Percentiles rank a stretch among this genome's conserved stretches.
Evolutionary conservation across 2,797 vertebrate genomes (phyloP).

Genomic region (Liparis tanakae): DNA sequence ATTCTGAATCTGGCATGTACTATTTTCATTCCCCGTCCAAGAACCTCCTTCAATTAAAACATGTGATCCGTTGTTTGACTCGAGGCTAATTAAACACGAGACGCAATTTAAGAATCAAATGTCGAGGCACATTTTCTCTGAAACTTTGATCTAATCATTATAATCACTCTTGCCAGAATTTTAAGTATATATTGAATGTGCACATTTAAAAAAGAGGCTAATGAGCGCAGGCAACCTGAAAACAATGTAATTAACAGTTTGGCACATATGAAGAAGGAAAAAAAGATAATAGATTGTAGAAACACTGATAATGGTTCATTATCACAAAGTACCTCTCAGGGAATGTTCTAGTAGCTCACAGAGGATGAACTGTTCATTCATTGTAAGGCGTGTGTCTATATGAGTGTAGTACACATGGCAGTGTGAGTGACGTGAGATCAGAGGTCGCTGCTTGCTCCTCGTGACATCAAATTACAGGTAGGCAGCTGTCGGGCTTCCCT

Average conservation of each 20-base stretch:
- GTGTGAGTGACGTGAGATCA: too few relatives aligned
- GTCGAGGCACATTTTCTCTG: not conserved
- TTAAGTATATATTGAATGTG: not conserved
- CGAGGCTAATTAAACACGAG: not conserved
- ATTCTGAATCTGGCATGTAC: too few relatives aligned
- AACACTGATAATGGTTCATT: constrained; percentile 20
- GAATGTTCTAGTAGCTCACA: constrained; percentile 13
- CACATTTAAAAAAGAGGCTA: not conserved
- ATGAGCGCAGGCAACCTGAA: constrained; percentile 13
- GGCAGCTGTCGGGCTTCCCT: too few relatives aligned
- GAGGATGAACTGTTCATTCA: not conserved
- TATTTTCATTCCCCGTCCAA: not conserved
- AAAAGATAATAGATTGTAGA: constrained; percentile 6
- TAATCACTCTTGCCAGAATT: not conserved
- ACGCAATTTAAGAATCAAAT: not conserved
- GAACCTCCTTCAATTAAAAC: not conserved
- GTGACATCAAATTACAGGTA: too few relatives aligned
- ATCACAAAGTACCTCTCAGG: constrained; percentile 6
- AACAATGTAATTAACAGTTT: constrained; percentile 17
- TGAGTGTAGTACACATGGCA: too few relatives aligned
- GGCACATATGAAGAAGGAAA: not conserved
- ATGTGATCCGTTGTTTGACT: not conserved
- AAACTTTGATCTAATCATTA: not conserved
- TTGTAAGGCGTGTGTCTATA: not conserved
- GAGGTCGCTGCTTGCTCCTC: too few relatives aligned